A percentile compares a stretch with the other conserved stretches of the same genome.
Evolutionary conservation across 2,888 invertebrate species (phyloP).

Genomic region (Tholera decimalis): DNA sequence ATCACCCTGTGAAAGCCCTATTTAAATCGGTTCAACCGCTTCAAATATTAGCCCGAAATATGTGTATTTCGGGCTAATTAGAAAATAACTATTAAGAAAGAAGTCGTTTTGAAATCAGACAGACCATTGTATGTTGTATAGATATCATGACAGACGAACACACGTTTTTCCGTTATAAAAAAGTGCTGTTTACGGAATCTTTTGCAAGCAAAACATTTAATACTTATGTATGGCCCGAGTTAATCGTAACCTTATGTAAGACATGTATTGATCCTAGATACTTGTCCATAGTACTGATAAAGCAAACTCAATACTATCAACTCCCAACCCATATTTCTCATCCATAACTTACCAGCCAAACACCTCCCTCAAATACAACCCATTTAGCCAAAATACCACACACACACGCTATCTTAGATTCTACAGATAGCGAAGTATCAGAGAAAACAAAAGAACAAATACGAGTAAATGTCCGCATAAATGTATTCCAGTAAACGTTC

Average conservation of each 20-base stretch:
- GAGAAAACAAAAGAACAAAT: conserved; percentile 64
- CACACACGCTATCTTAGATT: conserved; percentile 38
- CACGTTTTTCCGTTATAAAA: neutral
- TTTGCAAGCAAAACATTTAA: neutral
- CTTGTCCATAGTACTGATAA: neutral
- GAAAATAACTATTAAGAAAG: no score
- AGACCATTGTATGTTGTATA: no score
- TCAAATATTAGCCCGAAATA: no score
- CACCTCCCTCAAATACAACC: neutral
- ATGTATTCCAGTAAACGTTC: conserved; percentile 62
- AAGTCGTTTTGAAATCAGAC: no score
- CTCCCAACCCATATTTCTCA: neutral
- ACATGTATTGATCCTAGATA: neutral
- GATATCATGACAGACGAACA: no score
- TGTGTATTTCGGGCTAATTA: no score
- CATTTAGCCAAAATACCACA: conserved; percentile 33
- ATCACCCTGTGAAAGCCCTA: no score
- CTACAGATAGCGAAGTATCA: conserved; percentile 47
- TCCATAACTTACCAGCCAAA: neutral
- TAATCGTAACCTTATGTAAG: no score
- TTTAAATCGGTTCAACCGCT: no score
- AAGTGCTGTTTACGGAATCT: neutral
- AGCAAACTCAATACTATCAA: neutral
- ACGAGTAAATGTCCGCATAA: conserved; percentile 54
- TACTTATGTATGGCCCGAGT: neutral